A percentile compares a stretch with the other conserved stretches of the same genome.
Evolutionary conservation across 2,113 vertebrate species (phyloP).

Genomic region (Psilopogon haemacephalus): DNA sequence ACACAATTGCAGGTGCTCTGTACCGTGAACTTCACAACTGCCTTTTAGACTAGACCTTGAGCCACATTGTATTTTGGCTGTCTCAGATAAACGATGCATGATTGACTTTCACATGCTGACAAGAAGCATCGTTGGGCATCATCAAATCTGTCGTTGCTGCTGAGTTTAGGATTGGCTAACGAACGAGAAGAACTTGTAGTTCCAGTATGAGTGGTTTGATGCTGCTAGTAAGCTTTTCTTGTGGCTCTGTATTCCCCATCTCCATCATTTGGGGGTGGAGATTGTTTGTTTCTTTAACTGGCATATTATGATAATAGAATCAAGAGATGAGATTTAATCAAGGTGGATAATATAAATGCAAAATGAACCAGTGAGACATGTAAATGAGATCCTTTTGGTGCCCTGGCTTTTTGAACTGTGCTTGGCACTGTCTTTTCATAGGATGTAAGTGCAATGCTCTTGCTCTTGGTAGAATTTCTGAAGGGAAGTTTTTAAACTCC

Average conservation of each 20-base stretch:
- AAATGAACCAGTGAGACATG: slow-evolving; percentile 34
- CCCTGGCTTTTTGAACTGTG: slow-evolving; percentile 21
- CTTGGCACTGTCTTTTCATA: background rate
- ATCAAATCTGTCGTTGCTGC: slow-evolving; percentile 8
- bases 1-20: background rate
- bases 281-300: slow-evolving; percentile 61
- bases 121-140: background rate
- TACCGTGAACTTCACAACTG: background rate
- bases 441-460: background rate
- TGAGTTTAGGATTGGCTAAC: background rate
- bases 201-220: slow-evolving; percentile 36
- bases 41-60: background rate
- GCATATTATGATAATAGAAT: slow-evolving; percentile 53
- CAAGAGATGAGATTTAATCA: slow-evolving; percentile 65
- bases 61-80: background rate
- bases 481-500: slow-evolving; percentile 17
- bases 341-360: slow-evolving; percentile 33
- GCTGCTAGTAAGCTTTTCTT: slow-evolving; percentile 50
- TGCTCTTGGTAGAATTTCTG: slow-evolving; percentile 45
- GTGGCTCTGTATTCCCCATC: slow-evolving; percentile 1
- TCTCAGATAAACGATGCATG: background rate
- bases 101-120: slow-evolving; percentile 26
- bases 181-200: slow-evolving; percentile 51
- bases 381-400: slow-evolving; percentile 33
- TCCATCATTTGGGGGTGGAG: background rate